Base-by-base conservation (phyloP, 2,888 invertebrate species). In the Melipona bicolor region DNA sequence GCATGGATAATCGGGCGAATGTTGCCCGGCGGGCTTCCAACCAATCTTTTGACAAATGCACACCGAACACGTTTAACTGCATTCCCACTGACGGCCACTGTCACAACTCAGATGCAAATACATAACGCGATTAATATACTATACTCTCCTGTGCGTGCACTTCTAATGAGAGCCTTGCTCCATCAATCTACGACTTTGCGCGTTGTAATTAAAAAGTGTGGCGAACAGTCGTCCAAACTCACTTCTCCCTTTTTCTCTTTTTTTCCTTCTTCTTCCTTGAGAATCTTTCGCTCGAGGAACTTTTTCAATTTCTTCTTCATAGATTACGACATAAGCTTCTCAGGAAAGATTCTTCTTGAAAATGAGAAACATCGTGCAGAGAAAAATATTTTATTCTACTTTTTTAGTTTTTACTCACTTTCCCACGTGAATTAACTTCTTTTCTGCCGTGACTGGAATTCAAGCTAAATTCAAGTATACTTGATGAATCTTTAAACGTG, bases 21-120 rank as follows among this genome's bases (percentile, higher is more conserved):
- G 76, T 71, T 79, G 78, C 75, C 77, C 68, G 65, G 75, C 64
- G 56, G 77, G 71, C 59, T n/a, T 61, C n/a, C 24, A 43, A 32
- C 32, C 68, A 68, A 76, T 77, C 64, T 81, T 77, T 83, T 87
- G 88, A 88, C 87, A 88, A 90, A 91, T 91, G 87, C 65, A 36
- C 72, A 68, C 73, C 77, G 75, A 61, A 62, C 77, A 81, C 85
- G 85, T 85, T 90, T 87, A 86, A 83, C 86, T 81, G 80, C 75
- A 83, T 88, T 84, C 79, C 76, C 84, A 78, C 78, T 78, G 75
- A 76, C 81, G 70, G 64, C 81, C 56, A 81, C 73, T 70, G 85
- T 85, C 85, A 74, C 78, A 76, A 77, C 76, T 43, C 17, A 36
- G 68, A 83, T 74, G 59, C 77, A 81, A 87, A 83, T 83, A 82